These are phyloP conservation scores for Bubo blakistoni DNA, from an alignment of 2,113 vertebrate genomes.

Conservation along the genomic window DNA sequence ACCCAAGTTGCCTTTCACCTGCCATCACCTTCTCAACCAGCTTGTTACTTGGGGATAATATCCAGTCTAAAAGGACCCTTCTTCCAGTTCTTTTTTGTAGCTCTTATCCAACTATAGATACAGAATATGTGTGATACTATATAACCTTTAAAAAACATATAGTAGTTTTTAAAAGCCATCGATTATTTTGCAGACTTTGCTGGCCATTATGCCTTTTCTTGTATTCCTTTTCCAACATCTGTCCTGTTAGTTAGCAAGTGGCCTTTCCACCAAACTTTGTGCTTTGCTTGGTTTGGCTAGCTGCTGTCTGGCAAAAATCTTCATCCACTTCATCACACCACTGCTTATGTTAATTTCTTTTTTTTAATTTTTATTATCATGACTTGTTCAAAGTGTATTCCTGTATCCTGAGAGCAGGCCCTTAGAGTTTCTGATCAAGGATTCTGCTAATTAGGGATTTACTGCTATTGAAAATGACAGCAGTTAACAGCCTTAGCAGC, in stretches of 20 bases:
- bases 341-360: background rate
- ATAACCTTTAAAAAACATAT: background rate
- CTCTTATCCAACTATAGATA: background rate
- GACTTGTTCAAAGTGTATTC: background rate
- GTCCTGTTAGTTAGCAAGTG: background rate
- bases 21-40: background rate
- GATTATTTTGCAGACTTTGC: background rate
- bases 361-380: background rate
- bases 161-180: background rate
- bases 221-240: background rate
- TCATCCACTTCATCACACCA: background rate
- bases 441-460: background rate
- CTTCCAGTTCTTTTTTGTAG: background rate
- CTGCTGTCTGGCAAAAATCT: background rate
- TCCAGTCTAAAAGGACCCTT: background rate
- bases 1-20: background rate
- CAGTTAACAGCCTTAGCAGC: background rate
- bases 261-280: background rate
- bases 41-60: background rate
- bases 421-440: background rate
- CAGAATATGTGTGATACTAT: background rate
- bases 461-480: background rate
- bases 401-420: background rate
- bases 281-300: background rate
- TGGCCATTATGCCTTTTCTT: background rate